phyloP scores from a whole-genome alignment of 2,113 vertebrate genomes.

The Baryphthengus martii region DNA sequence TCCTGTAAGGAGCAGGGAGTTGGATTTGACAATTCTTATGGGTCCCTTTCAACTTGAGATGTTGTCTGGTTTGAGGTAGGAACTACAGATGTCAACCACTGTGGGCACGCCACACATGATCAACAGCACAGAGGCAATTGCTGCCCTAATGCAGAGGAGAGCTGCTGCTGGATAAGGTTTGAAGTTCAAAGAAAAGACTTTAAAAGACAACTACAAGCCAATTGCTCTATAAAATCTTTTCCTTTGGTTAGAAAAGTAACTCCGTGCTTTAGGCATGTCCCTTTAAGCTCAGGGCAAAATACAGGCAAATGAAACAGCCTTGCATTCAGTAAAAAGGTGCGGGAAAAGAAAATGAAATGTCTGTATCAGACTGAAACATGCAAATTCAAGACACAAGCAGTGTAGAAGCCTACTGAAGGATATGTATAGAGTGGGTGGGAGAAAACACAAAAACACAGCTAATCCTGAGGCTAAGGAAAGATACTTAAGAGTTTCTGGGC shows the following conservation, averaged over 20 bases:
- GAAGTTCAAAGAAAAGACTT: neutral
- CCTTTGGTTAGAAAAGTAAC: neutral
- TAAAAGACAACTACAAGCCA: neutral
- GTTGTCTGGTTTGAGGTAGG: neutral
- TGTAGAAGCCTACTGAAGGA: neutral
- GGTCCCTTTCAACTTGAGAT: neutral
- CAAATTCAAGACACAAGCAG: neutral
- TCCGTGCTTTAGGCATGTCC: neutral
- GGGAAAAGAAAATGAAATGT: neutral
- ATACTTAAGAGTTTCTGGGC: neutral
- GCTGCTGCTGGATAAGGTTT: neutral
- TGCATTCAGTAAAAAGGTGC: neutral
- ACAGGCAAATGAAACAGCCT: neutral
- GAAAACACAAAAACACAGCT: constrained; percentile 22
- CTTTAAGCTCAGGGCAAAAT: neutral
- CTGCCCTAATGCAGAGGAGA: neutral
- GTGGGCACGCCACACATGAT: too few species aligned
- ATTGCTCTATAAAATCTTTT: neutral
- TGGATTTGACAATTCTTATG: neutral
- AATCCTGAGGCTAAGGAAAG: constrained; percentile 4
- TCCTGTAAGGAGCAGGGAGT: neutral
- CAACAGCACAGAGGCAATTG: neutral
- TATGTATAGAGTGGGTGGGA: neutral
- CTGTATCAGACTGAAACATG: neutral
- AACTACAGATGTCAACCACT: neutral